Base-by-base conservation (phyloP, 2,888 invertebrate species). In the Trichogramma evanescens region DNA sequence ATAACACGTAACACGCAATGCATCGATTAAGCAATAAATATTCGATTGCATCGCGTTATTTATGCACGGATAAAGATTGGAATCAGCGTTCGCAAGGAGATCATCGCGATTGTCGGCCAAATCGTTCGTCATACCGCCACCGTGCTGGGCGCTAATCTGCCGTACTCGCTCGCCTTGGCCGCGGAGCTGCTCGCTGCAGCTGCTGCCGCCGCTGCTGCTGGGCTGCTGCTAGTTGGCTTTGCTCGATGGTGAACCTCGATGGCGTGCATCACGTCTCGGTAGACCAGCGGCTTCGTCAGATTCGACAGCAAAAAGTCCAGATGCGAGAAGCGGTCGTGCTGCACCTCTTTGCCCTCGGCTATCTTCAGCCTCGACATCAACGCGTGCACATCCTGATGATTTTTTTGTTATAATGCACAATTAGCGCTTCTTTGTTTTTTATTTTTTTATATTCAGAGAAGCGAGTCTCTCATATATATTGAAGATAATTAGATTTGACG, bases 251-350 rank as follows among this genome's bases (percentile, higher is more conserved):
- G 56, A 8, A 13, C 42, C 8, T 62, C 52, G 8, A 64, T 45
- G 7, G 50, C 49, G 4, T 49, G 50, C 4, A 69, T 26, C 2
- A 56, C 66, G 48, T 67, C 66, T 13, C 61, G 54, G 61, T 70
- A 70, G 1, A 70, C 59, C 0, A 66, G 38, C 6, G 42, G 60
- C 55, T 63, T 65, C 3, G 64, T 65, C 42, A 61, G 57, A 48
- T 67, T 68, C 13, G 65, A 63, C 41, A 67, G 61, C 9, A 70
- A 42, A 56, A 70, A 70, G 53, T 69, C 70, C 8, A 68, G 66
- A 49, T 70, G 70, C 42, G 67, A 66, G 52, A 70, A 70, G 42
- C 67, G 65, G 42, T 63, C 54, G 58, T 66, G 59, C 6, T 62
- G 57, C 8, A 70, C 61, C 38, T 64, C 66, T 38, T 65, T 63